Conservation (phyloP, 2,113 vertebrate genomes). For the Siniperca chuatsi region DNA sequence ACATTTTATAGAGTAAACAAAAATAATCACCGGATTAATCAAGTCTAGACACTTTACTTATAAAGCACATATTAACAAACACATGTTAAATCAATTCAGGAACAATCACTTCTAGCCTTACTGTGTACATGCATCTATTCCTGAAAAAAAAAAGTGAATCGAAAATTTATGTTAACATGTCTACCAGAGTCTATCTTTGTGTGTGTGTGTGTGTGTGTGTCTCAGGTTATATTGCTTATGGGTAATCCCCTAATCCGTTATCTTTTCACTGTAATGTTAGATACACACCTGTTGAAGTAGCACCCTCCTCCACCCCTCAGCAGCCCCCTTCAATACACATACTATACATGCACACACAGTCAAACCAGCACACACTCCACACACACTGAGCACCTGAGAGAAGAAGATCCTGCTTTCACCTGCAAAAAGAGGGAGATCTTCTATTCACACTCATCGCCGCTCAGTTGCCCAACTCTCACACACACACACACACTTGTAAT, state of each 20-base stretch:
- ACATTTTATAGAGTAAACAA: conserved; percentile 5
- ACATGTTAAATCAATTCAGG: not conserved
- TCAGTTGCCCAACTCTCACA: conserved; percentile 14
- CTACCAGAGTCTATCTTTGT: not conserved
- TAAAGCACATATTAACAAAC: not conserved
- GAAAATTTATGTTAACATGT: conserved; percentile 16
- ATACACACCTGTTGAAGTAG: conserved; percentile 55
- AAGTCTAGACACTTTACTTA: not conserved
- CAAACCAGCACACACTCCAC: conserved; percentile 18
- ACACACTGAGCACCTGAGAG: conserved; percentile 41
- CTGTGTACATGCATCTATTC: not conserved
- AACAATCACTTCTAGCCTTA: not conserved
- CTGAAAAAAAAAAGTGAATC: not conserved
- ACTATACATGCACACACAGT: conserved; percentile 34
- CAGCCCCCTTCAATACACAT: conserved; percentile 12
- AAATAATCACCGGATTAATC: conserved; percentile 3
- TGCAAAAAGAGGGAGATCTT: conserved; percentile 34
- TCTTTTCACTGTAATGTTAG: conserved; percentile 43
- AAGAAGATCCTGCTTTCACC: conserved; percentile 46
- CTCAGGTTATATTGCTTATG: conserved; percentile 35
- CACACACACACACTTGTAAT: conserved; percentile 59
- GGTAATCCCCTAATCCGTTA: conserved; percentile 66
- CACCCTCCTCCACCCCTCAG: not conserved
- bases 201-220: conserved; percentile 1
- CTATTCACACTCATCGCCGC: conserved; percentile 50